These are phyloP conservation scores for Morpho achilles DNA, from an alignment of 2,888 invertebrate genomes.

Conservation along the genomic window DNA sequence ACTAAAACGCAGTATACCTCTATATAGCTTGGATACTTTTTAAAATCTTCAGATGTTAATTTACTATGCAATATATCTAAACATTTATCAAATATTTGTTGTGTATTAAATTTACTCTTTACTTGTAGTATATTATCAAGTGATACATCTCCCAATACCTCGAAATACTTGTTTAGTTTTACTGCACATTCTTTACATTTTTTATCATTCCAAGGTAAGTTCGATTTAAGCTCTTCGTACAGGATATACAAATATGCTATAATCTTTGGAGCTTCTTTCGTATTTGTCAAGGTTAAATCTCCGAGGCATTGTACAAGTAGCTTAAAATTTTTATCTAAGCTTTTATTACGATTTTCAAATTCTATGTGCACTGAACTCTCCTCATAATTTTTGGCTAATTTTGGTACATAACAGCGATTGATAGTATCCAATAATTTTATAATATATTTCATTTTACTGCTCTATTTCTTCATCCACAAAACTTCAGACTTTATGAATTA, in stretches of 20 bases:
- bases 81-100: constrained; percentile 54
- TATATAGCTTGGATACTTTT: constrained; percentile 55
- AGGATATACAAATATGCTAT: constrained; percentile 49
- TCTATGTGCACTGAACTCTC: constrained; percentile 48
- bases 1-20: constrained; percentile 52
- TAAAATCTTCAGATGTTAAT: constrained; percentile 49
- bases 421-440: constrained; percentile 23
- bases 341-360: constrained; percentile 43
- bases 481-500: too few species aligned
- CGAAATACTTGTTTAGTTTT: constrained; percentile 45
- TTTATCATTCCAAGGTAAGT: constrained; percentile 48
- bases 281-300: constrained; percentile 37
- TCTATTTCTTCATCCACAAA: background rate
- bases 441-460: constrained; percentile 18
- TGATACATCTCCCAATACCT: constrained; percentile 37
- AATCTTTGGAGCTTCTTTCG: constrained; percentile 32
- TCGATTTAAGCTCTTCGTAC: constrained; percentile 45
- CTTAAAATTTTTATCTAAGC: constrained; percentile 39
- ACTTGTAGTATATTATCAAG: constrained; percentile 40
- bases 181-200: constrained; percentile 37
- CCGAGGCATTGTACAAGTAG: constrained; percentile 39
- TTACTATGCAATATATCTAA: constrained; percentile 51
- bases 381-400: constrained; percentile 48
- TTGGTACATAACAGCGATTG: constrained; percentile 44
- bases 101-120: constrained; percentile 38